phyloP scores from a whole-genome alignment of 2,888 invertebrate genomes.

The Blera fallax region DNA sequence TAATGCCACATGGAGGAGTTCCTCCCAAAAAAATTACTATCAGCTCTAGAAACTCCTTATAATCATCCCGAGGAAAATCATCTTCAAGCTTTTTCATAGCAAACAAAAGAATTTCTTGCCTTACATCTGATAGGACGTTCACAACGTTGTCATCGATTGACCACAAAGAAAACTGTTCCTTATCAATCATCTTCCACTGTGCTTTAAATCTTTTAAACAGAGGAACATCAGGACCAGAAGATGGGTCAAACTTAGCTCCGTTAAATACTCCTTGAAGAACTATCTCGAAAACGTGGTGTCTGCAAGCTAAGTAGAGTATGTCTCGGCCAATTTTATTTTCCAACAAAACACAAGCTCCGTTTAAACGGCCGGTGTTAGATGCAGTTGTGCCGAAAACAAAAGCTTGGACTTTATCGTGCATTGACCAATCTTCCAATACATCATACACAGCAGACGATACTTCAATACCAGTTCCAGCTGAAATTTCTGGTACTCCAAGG shows the following conservation, averaged over 20 bases:
- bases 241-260: too few species aligned
- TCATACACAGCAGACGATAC: conserved; percentile 13
- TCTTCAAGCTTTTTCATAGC: too few species aligned
- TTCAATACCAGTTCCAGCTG: conserved; percentile 30
- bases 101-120: conserved; percentile 6
- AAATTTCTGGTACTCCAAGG: conserved; percentile 21
- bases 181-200: conserved; percentile 3
- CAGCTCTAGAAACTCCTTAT: too few species aligned
- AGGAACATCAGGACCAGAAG: too few species aligned
- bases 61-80: too few species aligned
- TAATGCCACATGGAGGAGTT: too few species aligned
- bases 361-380: conserved; percentile 22
- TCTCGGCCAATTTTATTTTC: neutral
- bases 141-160: neutral
- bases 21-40: too few species aligned
- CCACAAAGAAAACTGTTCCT: too few species aligned
- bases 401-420: too few species aligned
- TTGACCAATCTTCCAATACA: conserved; percentile 10
- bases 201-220: conserved; percentile 13
- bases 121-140: conserved; percentile 3
- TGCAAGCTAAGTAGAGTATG: neutral
- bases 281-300: neutral
- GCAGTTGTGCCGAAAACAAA: too few species aligned
- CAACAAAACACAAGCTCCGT: conserved; percentile 3
- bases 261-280: conserved; percentile 25